Percentiles rank a stretch among this genome's conserved stretches.
phyloP scores from a whole-genome alignment of 2,113 vertebrate species.

The Emydocephalus ijimae region DNA sequence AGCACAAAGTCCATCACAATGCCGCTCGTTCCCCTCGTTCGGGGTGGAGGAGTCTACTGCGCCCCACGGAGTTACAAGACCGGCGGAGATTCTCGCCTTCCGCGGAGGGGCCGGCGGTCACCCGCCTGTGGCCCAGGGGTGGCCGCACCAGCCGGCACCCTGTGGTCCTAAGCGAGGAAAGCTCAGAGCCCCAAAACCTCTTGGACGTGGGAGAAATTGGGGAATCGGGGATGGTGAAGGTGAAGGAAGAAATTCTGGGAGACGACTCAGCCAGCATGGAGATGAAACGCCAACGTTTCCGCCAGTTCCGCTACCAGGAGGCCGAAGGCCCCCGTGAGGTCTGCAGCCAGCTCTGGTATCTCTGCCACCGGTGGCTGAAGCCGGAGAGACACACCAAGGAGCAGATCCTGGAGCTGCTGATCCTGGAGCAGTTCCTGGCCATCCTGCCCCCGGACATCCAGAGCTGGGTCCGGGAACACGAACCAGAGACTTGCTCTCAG shows the following conservation, averaged over 20 bases:
- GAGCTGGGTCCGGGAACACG: constrained; percentile 43
- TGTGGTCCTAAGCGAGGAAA: background rate
- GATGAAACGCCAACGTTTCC: constrained; percentile 41
- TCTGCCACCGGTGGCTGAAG: constrained; percentile 59
- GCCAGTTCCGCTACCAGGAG: constrained; percentile 54
- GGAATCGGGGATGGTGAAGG: constrained; percentile 1
- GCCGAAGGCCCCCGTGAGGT: constrained; percentile 28
- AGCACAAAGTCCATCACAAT: background rate
- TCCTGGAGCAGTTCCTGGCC: constrained; percentile 56
- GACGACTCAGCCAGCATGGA: constrained; percentile 27
- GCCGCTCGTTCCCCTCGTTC: background rate
- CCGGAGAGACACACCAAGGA: constrained; percentile 50
- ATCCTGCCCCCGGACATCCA: constrained; percentile 58
- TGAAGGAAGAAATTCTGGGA: constrained; percentile 1
- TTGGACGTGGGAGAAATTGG: background rate
- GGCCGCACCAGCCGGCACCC: background rate
- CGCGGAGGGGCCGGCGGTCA: background rate
- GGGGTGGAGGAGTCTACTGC: background rate
- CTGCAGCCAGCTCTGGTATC: constrained; percentile 48
- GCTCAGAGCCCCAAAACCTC: background rate
- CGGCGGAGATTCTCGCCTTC: background rate
- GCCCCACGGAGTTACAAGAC: background rate
- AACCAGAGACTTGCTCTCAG: constrained; percentile 47
- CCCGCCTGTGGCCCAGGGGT: background rate
- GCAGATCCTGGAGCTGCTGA: constrained; percentile 53